Percentiles rank a stretch among this genome's conserved stretches.
Conservation (phyloP, 2,888 invertebrate genomes). For the Tuberolachnus salignus region DNA sequence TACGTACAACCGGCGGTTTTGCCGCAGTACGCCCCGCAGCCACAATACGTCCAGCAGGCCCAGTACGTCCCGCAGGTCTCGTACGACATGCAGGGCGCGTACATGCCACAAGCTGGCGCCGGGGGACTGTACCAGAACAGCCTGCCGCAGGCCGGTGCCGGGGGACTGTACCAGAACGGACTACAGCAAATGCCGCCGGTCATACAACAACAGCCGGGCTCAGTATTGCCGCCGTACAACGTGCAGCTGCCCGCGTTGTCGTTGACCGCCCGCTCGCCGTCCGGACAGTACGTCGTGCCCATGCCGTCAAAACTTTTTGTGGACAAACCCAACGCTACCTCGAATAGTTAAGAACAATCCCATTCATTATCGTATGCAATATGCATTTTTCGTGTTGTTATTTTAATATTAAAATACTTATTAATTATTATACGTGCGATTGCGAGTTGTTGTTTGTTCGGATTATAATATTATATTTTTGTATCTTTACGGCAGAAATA, state of each 20-base stretch:
- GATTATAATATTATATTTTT: not conserved
- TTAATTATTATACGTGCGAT: not conserved
- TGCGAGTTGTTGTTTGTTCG: slow-evolving; percentile 7
- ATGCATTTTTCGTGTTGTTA: slow-evolving; percentile 1
- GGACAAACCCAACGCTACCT: slow-evolving; percentile 57
- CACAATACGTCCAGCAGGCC: slow-evolving; percentile 1
- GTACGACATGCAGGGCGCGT: slow-evolving; percentile 48
- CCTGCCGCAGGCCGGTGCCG: slow-evolving; percentile 8
- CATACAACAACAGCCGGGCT: slow-evolving; percentile 16
- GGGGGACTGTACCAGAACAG: not conserved
- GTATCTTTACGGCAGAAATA: too few species aligned
- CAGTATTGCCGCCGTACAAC: slow-evolving; percentile 53
- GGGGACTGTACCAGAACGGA: slow-evolving; percentile 18
- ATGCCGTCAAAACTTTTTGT: slow-evolving; percentile 59
- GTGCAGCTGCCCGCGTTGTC: slow-evolving; percentile 57
- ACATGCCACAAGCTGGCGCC: slow-evolving; percentile 23
- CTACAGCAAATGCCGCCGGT: slow-evolving; percentile 34
- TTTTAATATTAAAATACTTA: not conserved
- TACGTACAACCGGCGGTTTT: slow-evolving; percentile 41
- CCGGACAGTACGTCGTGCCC: slow-evolving; percentile 59
- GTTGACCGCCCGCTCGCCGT: slow-evolving; percentile 58
- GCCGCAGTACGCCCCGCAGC: slow-evolving; percentile 12
- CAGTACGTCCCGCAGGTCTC: slow-evolving; percentile 4
- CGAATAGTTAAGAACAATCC: not conserved
- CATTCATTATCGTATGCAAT: not conserved